Evolutionary conservation across 2,113 vertebrate genomes (phyloP).

Genomic region (Hyla sarda): DNA sequence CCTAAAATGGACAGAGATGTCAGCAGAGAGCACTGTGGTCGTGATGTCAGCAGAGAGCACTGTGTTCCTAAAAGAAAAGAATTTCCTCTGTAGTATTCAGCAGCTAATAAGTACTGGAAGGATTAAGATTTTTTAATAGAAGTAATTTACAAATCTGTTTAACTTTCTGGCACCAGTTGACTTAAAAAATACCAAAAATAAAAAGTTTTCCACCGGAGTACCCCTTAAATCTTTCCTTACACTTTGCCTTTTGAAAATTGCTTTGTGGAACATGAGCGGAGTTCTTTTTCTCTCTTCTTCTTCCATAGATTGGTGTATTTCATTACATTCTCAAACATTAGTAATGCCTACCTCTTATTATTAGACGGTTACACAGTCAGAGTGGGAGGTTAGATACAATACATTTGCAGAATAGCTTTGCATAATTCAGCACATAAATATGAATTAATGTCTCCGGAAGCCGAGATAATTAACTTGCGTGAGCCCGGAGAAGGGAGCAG

Average conservation of each 20-base stretch:
- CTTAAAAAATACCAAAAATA: no score
- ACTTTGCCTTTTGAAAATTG: not conserved
- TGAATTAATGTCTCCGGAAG: conserved; percentile 11
- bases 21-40: no score
- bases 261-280: not conserved
- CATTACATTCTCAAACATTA: conserved; percentile 31
- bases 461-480: not conserved
- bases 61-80: no score
- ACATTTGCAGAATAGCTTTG: conserved; percentile 31
- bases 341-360: conserved; percentile 32
- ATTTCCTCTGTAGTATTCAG: no score
- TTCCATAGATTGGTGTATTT: conserved; percentile 20
- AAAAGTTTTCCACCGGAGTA: no score
- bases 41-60: no score
- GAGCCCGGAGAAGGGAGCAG: not conserved
- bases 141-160: no score
- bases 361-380: conserved; percentile 21
- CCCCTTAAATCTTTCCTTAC: not conserved
- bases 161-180: no score
- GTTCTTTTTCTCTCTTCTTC: not conserved
- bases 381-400: conserved; percentile 40
- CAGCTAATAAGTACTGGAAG: no score
- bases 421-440: conserved; percentile 41
- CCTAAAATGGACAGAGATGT: no score
- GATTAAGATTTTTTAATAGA: no score